Conservation (phyloP, 2,797 vertebrate genomes). For the Fistularia tabacaria region DNA sequence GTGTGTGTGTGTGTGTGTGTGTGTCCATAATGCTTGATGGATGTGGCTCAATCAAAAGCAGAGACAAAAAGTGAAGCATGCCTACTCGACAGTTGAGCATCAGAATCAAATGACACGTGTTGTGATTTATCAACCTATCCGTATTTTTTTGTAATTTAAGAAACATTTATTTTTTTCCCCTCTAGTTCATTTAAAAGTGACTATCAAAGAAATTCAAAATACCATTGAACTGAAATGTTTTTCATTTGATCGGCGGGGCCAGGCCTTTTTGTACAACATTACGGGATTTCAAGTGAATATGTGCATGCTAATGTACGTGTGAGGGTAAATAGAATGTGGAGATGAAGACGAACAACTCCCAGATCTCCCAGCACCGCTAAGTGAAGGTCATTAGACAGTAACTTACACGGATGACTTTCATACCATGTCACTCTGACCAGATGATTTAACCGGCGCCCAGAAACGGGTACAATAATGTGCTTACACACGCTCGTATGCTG, state of each 20-base stretch:
- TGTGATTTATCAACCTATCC: too few species aligned
- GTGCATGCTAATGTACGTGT: neutral
- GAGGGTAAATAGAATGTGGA: neutral
- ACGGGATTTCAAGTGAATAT: neutral
- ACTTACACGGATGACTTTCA: conserved; percentile 8
- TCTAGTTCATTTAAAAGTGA: too few species aligned
- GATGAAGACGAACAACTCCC: too few species aligned
- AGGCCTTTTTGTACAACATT: too few species aligned
- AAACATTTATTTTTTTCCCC: too few species aligned
- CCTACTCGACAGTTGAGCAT: neutral
- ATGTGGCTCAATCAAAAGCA: conserved; percentile 28
- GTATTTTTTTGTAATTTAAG: too few species aligned
- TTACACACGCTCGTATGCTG: conserved; percentile 1
- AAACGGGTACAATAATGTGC: neutral
- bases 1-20: conserved; percentile 11
- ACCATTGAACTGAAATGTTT: too few species aligned
- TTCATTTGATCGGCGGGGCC: too few species aligned
- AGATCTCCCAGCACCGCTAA: conserved; percentile 1
- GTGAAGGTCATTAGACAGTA: conserved; percentile 27
- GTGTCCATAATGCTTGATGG: conserved; percentile 34
- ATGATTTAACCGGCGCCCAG: conserved; percentile 10
- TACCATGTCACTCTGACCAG: neutral
- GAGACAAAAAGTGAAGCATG: too few species aligned
- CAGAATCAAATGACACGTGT: too few species aligned
- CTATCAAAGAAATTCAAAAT: too few species aligned